Percentiles rank a stretch among this genome's conserved stretches.
Conservation (phyloP, 2,888 invertebrate genomes). For the Philopedon plagiatum region DNA sequence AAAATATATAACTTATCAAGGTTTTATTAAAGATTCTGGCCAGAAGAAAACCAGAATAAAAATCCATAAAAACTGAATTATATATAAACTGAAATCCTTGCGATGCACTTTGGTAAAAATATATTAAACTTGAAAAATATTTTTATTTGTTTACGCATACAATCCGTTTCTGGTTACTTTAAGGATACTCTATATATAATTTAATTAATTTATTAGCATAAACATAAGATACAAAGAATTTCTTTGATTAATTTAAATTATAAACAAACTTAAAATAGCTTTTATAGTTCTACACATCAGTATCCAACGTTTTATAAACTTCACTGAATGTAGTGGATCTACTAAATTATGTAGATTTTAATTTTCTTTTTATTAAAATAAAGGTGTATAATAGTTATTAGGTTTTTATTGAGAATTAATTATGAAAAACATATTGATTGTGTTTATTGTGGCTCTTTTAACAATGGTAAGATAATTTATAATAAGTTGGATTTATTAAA, state of each 20-base stretch:
- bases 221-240: slow-evolving; percentile 27
- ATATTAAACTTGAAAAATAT: too few relatives aligned
- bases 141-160: too few relatives aligned
- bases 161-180: not conserved
- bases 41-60: too few relatives aligned
- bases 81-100: too few relatives aligned
- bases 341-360: not conserved
- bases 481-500: not conserved
- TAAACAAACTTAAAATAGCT: slow-evolving; percentile 46
- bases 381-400: not conserved
- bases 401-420: not conserved
- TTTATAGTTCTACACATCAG: slow-evolving; percentile 23
- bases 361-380: not conserved
- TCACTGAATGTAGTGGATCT: not conserved
- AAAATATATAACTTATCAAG: too few relatives aligned
- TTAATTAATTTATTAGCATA: slow-evolving; percentile 27
- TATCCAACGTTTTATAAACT: slow-evolving; percentile 16
- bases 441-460: slow-evolving; percentile 8
- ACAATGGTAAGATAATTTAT: slow-evolving; percentile 17
- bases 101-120: too few relatives aligned
- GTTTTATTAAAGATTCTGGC: too few relatives aligned
- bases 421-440: slow-evolving; percentile 8
- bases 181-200: not conserved
- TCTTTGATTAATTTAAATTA: slow-evolving; percentile 42
- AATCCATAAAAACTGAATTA: too few relatives aligned